Evolutionary conservation across 2,797 vertebrate genomes (phyloP), one percentile per base, ranked within the genome.

Genomic region (Chrysolophus pictus): DNA sequence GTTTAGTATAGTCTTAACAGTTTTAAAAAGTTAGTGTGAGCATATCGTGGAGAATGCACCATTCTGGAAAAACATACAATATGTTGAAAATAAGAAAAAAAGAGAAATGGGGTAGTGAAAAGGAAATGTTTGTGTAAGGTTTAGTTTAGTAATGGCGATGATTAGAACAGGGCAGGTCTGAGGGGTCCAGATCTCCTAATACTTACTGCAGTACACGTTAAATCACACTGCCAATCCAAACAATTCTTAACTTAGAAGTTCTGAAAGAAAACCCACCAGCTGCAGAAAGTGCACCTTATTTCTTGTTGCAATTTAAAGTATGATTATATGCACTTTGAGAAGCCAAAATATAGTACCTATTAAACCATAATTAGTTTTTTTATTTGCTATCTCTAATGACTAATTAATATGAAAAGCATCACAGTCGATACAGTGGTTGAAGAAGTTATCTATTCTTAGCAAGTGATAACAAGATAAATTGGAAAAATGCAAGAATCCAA

Each of bases 181-280:
- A 76, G 74, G 44, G 93, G 69, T 80, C 62, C 78, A 89, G 31
- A 65, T 65, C 88, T 93, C 62, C 44, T 81, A 87, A 70, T 74
- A 70, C 29, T 92, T 90, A 39, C 17, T 84, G 1, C 1, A 84
- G 35, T 44, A 24, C 2, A 2, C 9, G 41, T 47, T 70, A 84
- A 35, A 70, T 90, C 35, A 53, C 62, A 42, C 73, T 72, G 58
- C 64, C 75, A 77, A 5, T 28, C 49, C 14, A 51, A 63, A 35
- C 2, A 72, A 29, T 75, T 85, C 72, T 76, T 65, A 62, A 39
- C 23, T 72, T 72, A 31, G 17, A 93, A 67, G 19, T 72, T 89
- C 58, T 42, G 63, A 84, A 89, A 93, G 73, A 60, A 41, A 28
- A 12, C 53, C 10, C 16, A 55, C 33, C 56, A 53, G 19, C 56